A percentile compares a stretch with the other conserved stretches of the same genome.
These are phyloP conservation scores for Polyommatus iphigenia DNA, from an alignment of 2,888 invertebrate species.

Conservation along the genomic window DNA sequence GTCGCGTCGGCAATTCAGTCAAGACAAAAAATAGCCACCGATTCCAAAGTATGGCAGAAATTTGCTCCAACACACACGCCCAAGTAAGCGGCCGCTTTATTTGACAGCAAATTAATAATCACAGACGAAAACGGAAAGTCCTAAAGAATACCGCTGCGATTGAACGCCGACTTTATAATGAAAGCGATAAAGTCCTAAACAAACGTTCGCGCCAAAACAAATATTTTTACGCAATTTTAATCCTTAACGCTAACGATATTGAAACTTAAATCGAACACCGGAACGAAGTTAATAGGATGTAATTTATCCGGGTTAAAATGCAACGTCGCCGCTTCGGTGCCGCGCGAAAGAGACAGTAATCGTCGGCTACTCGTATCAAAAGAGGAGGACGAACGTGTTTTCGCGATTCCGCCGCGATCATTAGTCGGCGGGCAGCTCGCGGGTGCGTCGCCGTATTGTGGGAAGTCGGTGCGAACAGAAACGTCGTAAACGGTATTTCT, in stretches of 20 bases:
- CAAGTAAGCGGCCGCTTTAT: conserved; percentile 80
- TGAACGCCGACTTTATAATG: conserved; percentile 68
- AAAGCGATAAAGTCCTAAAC: conserved; percentile 64
- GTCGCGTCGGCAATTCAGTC: conserved; percentile 72
- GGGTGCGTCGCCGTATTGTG: conserved; percentile 66
- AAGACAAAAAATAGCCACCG: conserved; percentile 72
- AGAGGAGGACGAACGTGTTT: conserved; percentile 63
- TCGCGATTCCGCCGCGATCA: conserved; percentile 64
- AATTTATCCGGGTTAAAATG: conserved; percentile 76
- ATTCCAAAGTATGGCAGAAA: conserved; percentile 79
- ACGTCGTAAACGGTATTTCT: conserved; percentile 71
- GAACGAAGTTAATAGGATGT: conserved; percentile 77
- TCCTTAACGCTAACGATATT: conserved; percentile 70
- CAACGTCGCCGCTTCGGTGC: conserved; percentile 73
- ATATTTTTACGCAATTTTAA: conserved; percentile 71
- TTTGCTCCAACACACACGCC: conserved; percentile 79
- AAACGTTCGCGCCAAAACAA: conserved; percentile 60
- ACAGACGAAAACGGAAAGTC: conserved; percentile 64
- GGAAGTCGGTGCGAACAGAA: conserved; percentile 67
- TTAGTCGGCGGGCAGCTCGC: conserved; percentile 63
- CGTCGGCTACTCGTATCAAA: conserved; percentile 41
- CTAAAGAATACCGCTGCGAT: conserved; percentile 58
- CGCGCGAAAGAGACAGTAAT: conserved; percentile 59
- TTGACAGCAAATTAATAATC: conserved; percentile 81
- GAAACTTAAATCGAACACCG: conserved; percentile 76